Conservation (phyloP, 1,140 invertebrate species). For the Drosophila kohkoa region DNA sequence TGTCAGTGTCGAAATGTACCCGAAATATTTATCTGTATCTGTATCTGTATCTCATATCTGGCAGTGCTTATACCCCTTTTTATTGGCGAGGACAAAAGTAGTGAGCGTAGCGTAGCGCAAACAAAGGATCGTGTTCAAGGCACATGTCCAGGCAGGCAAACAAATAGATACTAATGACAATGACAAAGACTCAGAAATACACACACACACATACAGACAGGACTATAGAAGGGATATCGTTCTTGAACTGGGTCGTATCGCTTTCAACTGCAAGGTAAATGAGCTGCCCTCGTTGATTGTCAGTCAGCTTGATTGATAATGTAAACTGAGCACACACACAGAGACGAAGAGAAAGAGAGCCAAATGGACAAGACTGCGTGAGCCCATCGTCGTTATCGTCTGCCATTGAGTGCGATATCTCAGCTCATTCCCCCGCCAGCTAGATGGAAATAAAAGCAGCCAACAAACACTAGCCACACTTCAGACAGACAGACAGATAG, state of each 20-base stretch:
- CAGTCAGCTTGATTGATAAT: conserved; percentile 80
- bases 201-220: background rate
- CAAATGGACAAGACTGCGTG: conserved; percentile 22
- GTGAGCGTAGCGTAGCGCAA: conserved; percentile 48
- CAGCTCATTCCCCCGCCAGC: conserved; percentile 32
- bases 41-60: background rate
- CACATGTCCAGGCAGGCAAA: conserved; percentile 34
- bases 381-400: conserved; percentile 56
- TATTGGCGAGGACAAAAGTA: background rate
- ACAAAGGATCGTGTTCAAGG: conserved; percentile 74
- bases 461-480: conserved; percentile 18
- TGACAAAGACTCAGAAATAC: conserved; percentile 17
- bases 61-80: conserved; percentile 15
- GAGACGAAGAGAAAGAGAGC: background rate
- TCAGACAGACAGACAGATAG: conserved; percentile 21
- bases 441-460: conserved; percentile 47
- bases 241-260: conserved; percentile 54
- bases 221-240: conserved; percentile 21
- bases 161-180: conserved; percentile 50
- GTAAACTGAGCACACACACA: conserved; percentile 63
- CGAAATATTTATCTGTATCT: background rate
- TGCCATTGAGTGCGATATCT: conserved; percentile 59
- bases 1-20: background rate
- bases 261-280: conserved; percentile 67
- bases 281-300: conserved; percentile 59